A percentile compares a stretch with the other conserved stretches of the same genome.
phyloP scores from a whole-genome alignment of 1,140 invertebrate species.

The Scaptomyza graminum region DNA sequence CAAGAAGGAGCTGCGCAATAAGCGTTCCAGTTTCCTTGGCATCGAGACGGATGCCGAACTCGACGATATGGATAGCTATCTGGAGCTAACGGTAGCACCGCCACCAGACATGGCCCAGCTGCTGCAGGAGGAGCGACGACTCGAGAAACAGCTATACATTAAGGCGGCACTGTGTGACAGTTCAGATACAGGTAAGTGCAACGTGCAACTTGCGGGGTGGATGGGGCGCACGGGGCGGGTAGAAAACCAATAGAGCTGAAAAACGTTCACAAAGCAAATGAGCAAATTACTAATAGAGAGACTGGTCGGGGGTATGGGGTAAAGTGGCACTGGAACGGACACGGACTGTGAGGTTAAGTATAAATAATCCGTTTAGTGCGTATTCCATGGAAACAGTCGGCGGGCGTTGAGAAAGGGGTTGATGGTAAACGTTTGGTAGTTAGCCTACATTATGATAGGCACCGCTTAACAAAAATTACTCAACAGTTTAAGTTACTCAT shows the following conservation, averaged over 20 bases:
- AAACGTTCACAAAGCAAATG: conserved; percentile 46
- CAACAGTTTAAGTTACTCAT: no score
- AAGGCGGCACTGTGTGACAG: conserved; percentile 86
- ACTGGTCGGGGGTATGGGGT: background rate
- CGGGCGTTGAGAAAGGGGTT: background rate
- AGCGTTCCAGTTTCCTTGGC: conserved; percentile 93
- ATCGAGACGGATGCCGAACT: conserved; percentile 88
- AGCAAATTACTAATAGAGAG: no score
- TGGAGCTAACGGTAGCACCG: conserved; percentile 88
- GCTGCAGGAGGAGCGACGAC: conserved; percentile 90
- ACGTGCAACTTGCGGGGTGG: no score
- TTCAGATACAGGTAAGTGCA: conserved; percentile 80
- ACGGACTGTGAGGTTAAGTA: conserved; percentile 66
- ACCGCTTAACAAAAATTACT: background rate
- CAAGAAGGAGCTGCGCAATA: conserved; percentile 92
- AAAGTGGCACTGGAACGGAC: background rate
- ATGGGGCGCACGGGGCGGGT: background rate
- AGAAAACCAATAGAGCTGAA: conserved; percentile 47
- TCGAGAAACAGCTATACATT: conserved; percentile 89
- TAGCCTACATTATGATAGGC: background rate
- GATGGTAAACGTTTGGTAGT: background rate
- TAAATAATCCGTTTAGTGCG: conserved; percentile 77
- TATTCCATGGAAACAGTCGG: conserved; percentile 11
- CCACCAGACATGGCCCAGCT: conserved; percentile 92
- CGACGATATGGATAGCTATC: conserved; percentile 87